Evolutionary conservation across 2,113 vertebrate genomes (phyloP), one percentile per base, ranked within the genome.

Genomic region (Cebus imitator): DNA sequence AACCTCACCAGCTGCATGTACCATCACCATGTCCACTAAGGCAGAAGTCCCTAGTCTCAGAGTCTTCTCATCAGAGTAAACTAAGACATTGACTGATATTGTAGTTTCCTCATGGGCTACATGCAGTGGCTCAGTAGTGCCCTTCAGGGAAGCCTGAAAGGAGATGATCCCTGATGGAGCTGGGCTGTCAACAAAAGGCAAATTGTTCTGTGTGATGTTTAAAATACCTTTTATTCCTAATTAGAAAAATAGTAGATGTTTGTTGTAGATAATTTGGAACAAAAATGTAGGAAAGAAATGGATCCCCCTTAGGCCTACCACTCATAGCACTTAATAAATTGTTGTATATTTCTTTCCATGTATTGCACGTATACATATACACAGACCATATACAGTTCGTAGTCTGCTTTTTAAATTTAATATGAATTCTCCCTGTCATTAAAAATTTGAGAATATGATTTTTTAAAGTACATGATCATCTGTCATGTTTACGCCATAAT

Each of bases 391-490:
- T 35, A 21, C 0, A 11, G 11, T 91, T 88, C 43, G 0, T 72
- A 72, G 64, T 79, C 20, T 37, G 4, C 55, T 70, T 45, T 94
- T 95, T 83, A 52, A 52, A 52, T 88, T 81, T 85, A 79, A 82
- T 16, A 7, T 8, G 23, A 86, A 43, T 88, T 88, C 6, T 35
- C 11, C 7, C 50, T 68, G 43, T 82, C 48, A 50, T 92, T 83
- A 68, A 87, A 43, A 83, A 91, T 55, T 92, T 78, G 27, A 92
- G 66, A 91, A 40, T 84, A 20, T 89, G 27, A 82, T 92, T 91
- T 96, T 9, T 94, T 88, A 87, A 5, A 91, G 45, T 35, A 91
- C 16, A 21, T 86, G 5, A 5, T 87, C 18, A 70, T 37, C 30
- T 96, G 37, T 43, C 12, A 3, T 90, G 12, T 88, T 94, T 68